Evolutionary conservation across 2,113 vertebrate genomes (phyloP).

Genomic region (Paedocypris sp.): DNA sequence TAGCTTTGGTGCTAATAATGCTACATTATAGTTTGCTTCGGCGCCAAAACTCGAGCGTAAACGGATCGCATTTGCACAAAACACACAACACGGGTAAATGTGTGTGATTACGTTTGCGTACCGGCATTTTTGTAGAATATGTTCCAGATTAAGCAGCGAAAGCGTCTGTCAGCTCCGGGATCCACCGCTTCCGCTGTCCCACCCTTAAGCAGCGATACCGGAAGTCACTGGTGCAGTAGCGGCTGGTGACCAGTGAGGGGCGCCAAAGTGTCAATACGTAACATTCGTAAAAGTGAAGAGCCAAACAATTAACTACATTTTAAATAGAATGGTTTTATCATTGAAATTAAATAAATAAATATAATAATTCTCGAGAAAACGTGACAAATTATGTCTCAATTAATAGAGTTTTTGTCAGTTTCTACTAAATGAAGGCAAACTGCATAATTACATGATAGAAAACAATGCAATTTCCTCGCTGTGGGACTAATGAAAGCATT

Average conservation of each 20-base stretch:
- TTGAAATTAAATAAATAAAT: no score
- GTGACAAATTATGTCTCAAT: no score
- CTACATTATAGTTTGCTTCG: neutral
- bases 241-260: neutral
- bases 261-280: no score
- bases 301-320: no score
- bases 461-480: no score
- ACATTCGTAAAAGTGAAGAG: no score
- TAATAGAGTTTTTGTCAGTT: no score
- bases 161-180: conserved; percentile 20
- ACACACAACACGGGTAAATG: neutral
- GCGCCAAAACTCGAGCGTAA: neutral
- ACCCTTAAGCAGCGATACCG: conserved; percentile 56
- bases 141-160: conserved; percentile 37
- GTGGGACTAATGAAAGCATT: no score
- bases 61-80: neutral
- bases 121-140: conserved; percentile 67
- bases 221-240: conserved; percentile 43
- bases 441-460: no score
- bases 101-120: conserved; percentile 38
- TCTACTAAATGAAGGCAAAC: no score
- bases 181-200: conserved; percentile 61
- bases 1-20: neutral
- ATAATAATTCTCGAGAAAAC: no score
- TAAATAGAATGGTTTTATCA: no score